These are phyloP conservation scores for Sebastes vulpes DNA, from an alignment of 2,797 vertebrate species.

Conservation along the genomic window DNA sequence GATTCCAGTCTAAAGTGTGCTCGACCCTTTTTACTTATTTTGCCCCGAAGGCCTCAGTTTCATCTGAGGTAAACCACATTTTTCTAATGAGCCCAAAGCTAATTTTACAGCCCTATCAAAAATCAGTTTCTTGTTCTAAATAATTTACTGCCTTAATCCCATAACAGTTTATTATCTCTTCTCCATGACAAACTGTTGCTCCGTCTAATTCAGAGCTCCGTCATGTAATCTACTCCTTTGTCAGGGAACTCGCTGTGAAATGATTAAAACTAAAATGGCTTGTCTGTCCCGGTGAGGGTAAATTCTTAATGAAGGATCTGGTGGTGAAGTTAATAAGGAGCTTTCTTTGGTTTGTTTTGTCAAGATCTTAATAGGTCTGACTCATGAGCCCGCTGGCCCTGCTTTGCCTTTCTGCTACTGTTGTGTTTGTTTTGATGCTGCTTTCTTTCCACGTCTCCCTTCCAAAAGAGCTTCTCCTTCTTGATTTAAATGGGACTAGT, in stretches of 20 bases:
- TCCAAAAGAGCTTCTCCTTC: not conserved
- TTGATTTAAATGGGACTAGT: not conserved
- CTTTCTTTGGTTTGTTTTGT: not conserved
- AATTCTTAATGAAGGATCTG: constrained; percentile 2
- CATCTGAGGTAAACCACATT: constrained; percentile 15
- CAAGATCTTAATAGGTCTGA: not conserved
- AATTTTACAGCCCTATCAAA: constrained; percentile 31
- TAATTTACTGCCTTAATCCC: constrained; percentile 27
- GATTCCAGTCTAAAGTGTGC: not conserved
- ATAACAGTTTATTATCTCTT: constrained; percentile 25
- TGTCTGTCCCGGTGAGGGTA: not conserved
- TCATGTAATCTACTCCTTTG: constrained; percentile 17
- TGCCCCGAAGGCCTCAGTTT: constrained; percentile 13
- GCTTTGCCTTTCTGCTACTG: not conserved
- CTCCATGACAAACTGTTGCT: constrained; percentile 4
- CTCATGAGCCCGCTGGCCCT: not conserved
- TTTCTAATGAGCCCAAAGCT: constrained; percentile 10
- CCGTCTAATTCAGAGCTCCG: constrained; percentile 19
- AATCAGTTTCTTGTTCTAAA: constrained; percentile 15
- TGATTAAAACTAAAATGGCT: constrained; percentile 13
- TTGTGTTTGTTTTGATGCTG: not conserved
- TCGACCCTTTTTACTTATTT: constrained; percentile 18
- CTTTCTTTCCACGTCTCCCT: not conserved
- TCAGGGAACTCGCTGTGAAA: constrained; percentile 16
- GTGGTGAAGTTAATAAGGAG: not conserved